A percentile compares a stretch with the other conserved stretches of the same genome.
Conservation (phyloP, 2,113 vertebrate species). For the Thamnophis sirtalis region DNA sequence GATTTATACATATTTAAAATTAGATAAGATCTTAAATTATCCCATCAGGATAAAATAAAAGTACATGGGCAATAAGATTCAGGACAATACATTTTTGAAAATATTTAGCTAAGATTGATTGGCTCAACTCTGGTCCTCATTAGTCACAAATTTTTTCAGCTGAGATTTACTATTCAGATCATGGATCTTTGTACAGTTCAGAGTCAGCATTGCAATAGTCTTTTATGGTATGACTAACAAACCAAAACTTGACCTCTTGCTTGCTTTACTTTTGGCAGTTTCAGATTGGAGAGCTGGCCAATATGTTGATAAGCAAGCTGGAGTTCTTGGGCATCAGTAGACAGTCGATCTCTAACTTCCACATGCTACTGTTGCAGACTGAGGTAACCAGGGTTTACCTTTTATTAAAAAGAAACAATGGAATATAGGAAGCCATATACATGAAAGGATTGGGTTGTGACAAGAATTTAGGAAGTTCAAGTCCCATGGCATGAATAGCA, state of each 20-base stretch:
- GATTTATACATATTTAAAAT: background rate
- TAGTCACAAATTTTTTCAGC: background rate
- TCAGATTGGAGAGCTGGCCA: conserved; percentile 98
- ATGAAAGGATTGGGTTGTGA: conserved; percentile 8
- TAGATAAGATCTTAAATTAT: background rate
- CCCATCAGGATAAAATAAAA: background rate
- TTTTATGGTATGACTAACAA: background rate
- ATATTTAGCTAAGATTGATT: background rate
- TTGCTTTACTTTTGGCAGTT: conserved; percentile 76
- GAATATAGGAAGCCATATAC: conserved; percentile 45
- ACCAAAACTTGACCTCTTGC: conserved; percentile 8
- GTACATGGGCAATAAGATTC: background rate
- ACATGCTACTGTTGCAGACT: conserved; percentile 93
- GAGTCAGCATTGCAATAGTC: background rate
- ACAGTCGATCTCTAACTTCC: conserved; percentile 97
- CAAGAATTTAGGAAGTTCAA: conserved; percentile 2
- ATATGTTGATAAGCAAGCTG: conserved; percentile 96
- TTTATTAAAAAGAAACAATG: conserved; percentile 39
- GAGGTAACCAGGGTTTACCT: conserved; percentile 77
- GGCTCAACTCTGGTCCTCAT: background rate
- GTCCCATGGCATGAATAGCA: background rate
- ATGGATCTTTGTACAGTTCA: background rate
- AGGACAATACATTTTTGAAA: background rate
- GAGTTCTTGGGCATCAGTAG: conserved; percentile 97
- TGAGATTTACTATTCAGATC: background rate